A percentile compares a stretch with the other conserved stretches of the same genome.
Conservation (phyloP, 2,888 invertebrate species). For the Epistrophe eligans region DNA sequence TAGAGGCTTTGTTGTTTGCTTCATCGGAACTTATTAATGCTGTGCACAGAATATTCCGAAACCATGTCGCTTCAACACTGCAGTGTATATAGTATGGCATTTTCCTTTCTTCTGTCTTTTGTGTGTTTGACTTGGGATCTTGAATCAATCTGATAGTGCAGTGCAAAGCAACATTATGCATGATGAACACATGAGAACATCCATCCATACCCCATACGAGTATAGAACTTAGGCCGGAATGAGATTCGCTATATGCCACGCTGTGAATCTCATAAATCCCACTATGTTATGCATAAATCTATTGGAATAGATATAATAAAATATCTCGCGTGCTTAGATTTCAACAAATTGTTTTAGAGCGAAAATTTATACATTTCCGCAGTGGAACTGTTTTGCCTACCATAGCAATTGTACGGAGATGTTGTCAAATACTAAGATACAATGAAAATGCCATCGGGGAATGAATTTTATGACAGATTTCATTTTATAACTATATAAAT, state of each 20-base stretch:
- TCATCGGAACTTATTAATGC: slow-evolving; percentile 22
- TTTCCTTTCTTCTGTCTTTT: slow-evolving; percentile 57
- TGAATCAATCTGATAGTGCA: slow-evolving; percentile 72
- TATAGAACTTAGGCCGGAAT: slow-evolving; percentile 34
- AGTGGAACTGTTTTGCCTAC: slow-evolving; percentile 44
- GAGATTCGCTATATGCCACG: slow-evolving; percentile 48
- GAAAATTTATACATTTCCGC: slow-evolving; percentile 73
- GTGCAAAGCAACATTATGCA: slow-evolving; percentile 25
- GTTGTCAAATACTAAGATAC: neutral
- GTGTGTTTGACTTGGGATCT: slow-evolving; percentile 71
- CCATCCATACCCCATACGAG: neutral
- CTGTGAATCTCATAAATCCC: slow-evolving; percentile 68
- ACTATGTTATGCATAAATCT: slow-evolving; percentile 64
- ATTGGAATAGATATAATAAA: slow-evolving; percentile 73
- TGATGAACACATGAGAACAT: slow-evolving; percentile 55
- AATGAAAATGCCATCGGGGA: slow-evolving; percentile 41
- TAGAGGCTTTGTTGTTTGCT: slow-evolving; percentile 29
- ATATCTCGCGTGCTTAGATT: slow-evolving; percentile 74
- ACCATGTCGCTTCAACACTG: slow-evolving; percentile 38
- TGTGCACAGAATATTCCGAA: slow-evolving; percentile 49
- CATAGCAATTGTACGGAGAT: neutral
- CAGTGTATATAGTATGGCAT: slow-evolving; percentile 37
- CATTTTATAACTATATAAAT: neutral
- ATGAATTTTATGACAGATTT: slow-evolving; percentile 56
- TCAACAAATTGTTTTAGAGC: slow-evolving; percentile 73